Percentiles rank a stretch among this genome's conserved stretches.
Conservation (phyloP, 2,888 invertebrate species). For the Scrobipalpa atriplicella region DNA sequence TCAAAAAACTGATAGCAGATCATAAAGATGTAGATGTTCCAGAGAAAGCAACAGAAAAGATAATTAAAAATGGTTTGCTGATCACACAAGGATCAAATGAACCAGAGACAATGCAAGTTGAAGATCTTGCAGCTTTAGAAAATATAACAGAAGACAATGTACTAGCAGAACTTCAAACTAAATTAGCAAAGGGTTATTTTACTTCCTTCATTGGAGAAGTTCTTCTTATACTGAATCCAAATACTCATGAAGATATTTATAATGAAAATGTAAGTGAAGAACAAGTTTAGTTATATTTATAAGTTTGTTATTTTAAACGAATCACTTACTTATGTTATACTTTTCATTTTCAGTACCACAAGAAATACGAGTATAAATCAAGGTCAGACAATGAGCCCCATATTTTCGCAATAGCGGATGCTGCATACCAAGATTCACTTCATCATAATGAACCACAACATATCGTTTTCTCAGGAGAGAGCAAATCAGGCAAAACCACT, state of each 20-base stretch:
- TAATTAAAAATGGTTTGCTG: slow-evolving; percentile 74
- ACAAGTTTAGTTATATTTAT: not conserved
- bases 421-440: slow-evolving; percentile 94
- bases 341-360: slow-evolving; percentile 85
- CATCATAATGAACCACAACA: slow-evolving; percentile 94
- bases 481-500: slow-evolving; percentile 95
- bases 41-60: slow-evolving; percentile 70
- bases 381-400: slow-evolving; percentile 95
- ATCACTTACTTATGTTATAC: slow-evolving; percentile 2
- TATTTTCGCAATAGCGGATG: slow-evolving; percentile 94
- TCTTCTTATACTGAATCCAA: slow-evolving; percentile 90
- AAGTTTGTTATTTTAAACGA: not conserved
- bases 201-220: slow-evolving; percentile 93
- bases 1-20: slow-evolving; percentile 83
- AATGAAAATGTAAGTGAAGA: slow-evolving; percentile 84
- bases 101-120: slow-evolving; percentile 89
- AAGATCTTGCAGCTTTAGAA: slow-evolving; percentile 92
- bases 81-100: slow-evolving; percentile 78
- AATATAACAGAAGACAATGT: slow-evolving; percentile 88
- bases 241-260: slow-evolving; percentile 88
- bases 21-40: slow-evolving; percentile 63
- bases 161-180: slow-evolving; percentile 86
- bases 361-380: slow-evolving; percentile 91
- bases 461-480: slow-evolving; percentile 94
- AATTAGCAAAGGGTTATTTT: slow-evolving; percentile 85